Evolutionary conservation across 2,113 vertebrate genomes (phyloP).

Genomic region (Melanocharis versteri): DNA sequence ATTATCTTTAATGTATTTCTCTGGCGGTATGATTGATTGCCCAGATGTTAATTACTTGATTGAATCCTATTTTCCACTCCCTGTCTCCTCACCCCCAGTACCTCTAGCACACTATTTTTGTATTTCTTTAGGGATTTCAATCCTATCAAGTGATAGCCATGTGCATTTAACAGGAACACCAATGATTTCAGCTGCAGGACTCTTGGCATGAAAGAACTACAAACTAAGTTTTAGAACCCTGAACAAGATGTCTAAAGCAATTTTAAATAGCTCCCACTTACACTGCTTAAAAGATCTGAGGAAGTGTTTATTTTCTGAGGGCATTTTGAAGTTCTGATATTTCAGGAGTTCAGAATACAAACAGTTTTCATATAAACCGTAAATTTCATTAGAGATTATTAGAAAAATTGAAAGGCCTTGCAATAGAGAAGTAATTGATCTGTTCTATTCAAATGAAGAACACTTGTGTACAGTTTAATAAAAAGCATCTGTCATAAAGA

Average conservation of each 20-base stretch:
- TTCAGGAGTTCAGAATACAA: not conserved
- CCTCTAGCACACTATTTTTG: not conserved
- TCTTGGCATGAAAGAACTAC: not conserved
- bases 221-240: not conserved
- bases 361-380: not conserved
- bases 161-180: not conserved
- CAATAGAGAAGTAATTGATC: not conserved
- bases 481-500: slow-evolving; percentile 34
- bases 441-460: not conserved
- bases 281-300: not conserved
- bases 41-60: not conserved
- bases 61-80: not conserved
- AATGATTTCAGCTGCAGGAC: not conserved
- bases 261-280: not conserved
- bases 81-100: too few relatives aligned
- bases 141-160: not conserved
- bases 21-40: not conserved
- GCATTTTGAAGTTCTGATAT: not conserved
- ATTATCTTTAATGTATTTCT: not conserved
- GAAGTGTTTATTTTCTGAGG: not conserved
- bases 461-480: slow-evolving; percentile 8
- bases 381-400: slow-evolving; percentile 7
- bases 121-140: not conserved
- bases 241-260: not conserved
- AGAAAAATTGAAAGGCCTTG: not conserved